Percentiles rank a stretch among this genome's conserved stretches.
phyloP scores from a whole-genome alignment of 2,797 vertebrate species.

The Pyrocephalus nanus region DNA sequence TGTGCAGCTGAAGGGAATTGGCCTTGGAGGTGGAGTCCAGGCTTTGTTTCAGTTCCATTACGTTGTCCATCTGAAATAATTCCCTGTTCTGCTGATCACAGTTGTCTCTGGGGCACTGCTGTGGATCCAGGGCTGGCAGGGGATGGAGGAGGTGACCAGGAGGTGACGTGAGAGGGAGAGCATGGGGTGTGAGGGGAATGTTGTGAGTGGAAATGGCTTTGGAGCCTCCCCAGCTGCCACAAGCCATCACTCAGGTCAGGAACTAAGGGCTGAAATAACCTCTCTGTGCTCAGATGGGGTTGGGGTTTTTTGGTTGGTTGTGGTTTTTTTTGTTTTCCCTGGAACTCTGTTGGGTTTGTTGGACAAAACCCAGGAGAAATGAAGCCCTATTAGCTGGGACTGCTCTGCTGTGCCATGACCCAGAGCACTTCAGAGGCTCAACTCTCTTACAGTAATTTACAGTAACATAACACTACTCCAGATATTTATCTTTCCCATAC shows the following conservation, averaged over 20 bases:
- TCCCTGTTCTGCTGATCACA: accelerated
- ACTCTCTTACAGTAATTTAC: accelerated
- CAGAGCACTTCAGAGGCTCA: too few species aligned
- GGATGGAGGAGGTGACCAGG: neutral
- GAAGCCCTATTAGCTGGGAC: neutral
- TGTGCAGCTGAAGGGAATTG: neutral
- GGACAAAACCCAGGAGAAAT: neutral
- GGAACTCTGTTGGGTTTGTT: neutral
- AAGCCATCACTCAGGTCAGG: neutral
- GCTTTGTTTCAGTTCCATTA: neutral
- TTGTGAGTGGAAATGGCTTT: neutral
- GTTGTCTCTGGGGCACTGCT: neutral
- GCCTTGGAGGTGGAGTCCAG: neutral
- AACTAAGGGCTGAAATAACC: neutral
- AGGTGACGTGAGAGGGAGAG: neutral
- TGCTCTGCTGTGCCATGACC: neutral
- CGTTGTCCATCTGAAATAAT: neutral
- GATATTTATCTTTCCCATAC: neutral
- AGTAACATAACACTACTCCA: accelerated
- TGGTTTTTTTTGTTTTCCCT: neutral
- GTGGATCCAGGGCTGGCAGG: neutral
- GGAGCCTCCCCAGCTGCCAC: neutral
- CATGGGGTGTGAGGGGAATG: accelerated
- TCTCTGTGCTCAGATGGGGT: too few species aligned
- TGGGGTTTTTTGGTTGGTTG: neutral